Evolutionary conservation across 2,113 vertebrate genomes (phyloP).

Genomic region (Rousettus leschenaultii): DNA sequence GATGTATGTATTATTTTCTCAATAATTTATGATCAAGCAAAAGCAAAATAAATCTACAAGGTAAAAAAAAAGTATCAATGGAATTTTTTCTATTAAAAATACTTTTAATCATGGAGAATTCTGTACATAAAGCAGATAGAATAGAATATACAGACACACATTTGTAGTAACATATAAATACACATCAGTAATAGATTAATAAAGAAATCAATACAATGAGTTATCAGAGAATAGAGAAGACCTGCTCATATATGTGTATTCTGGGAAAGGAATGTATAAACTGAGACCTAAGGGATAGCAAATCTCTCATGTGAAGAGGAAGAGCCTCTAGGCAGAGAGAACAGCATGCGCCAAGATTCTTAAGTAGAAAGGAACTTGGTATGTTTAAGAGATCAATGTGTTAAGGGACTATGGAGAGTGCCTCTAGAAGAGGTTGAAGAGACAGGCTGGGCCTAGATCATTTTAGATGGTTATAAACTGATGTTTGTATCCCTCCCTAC

Average conservation of each 20-base stretch:
- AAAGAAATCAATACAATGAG: neutral
- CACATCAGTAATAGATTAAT: neutral
- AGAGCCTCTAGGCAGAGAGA: neutral
- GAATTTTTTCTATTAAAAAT: constrained; percentile 5
- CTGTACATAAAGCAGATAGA: neutral
- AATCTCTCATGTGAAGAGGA: neutral
- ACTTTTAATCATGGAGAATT: neutral
- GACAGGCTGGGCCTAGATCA: neutral
- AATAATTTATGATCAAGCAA: neutral
- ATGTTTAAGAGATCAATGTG: neutral
- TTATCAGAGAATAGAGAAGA: neutral
- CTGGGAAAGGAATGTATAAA: neutral
- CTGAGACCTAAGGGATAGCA: neutral
- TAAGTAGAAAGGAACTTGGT: neutral
- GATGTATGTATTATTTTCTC: neutral
- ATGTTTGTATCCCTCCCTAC: neutral
- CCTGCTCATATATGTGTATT: neutral
- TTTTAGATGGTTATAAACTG: neutral
- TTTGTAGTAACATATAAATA: neutral
- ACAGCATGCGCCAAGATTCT: neutral
- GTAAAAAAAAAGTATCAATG: neutral
- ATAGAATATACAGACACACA: neutral
- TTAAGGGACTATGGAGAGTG: neutral
- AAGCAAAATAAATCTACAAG: neutral
- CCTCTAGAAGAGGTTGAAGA: neutral